phyloP scores from a whole-genome alignment of 2,797 vertebrate species.

The Macrochelys suwanniensis region DNA sequence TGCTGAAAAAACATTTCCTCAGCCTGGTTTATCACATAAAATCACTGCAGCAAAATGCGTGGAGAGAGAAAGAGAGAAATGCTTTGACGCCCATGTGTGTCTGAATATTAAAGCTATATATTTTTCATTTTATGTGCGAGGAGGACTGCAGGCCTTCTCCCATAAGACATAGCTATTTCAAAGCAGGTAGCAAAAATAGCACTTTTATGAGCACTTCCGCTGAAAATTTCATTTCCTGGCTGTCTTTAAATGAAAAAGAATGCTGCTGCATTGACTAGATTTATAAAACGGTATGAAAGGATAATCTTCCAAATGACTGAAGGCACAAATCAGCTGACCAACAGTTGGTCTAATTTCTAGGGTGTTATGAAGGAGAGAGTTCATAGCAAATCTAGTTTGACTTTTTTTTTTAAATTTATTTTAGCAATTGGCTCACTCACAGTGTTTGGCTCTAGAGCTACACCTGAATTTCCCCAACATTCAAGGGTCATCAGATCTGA shows the following conservation, averaged over 20 bases:
- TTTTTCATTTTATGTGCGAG: not conserved
- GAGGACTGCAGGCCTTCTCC: not conserved
- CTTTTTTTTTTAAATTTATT: not conserved
- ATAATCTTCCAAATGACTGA: not conserved
- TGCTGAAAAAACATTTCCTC: not conserved
- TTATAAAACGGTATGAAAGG: not conserved
- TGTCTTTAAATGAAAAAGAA: not conserved
- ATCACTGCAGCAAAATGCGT: slow-evolving; percentile 1
- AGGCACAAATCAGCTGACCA: not conserved
- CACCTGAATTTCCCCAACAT: not conserved
- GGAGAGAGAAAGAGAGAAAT: slow-evolving; percentile 14
- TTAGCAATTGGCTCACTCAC: not conserved
- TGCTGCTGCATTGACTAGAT: not conserved
- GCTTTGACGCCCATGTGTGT: not conserved
- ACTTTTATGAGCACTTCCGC: not conserved
- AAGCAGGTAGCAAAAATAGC: not conserved
- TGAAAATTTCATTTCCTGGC: not conserved
- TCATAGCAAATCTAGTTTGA: not conserved
- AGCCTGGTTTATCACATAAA: slow-evolving; percentile 11
- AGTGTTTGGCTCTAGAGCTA: not conserved
- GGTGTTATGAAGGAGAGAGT: not conserved
- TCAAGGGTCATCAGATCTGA: not conserved
- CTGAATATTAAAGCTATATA: not conserved
- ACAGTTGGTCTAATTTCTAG: not conserved
- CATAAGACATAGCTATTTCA: not conserved